phyloP scores from a whole-genome alignment of 2,888 invertebrate species.

The Antheraea assamensis region DNA sequence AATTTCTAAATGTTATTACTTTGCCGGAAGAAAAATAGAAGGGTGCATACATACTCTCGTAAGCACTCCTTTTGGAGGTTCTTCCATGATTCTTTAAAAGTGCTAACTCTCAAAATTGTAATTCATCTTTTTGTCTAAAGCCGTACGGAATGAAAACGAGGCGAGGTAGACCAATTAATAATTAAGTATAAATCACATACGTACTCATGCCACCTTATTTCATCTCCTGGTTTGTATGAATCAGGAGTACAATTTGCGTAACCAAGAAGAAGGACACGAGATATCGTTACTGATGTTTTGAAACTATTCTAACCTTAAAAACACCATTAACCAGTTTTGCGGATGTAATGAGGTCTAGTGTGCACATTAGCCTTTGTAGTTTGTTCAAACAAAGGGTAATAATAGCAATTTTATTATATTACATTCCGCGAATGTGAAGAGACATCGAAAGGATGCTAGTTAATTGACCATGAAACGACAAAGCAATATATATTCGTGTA shows the following conservation, averaged over 20 bases:
- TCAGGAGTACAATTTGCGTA: background rate
- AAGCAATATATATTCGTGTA: background rate
- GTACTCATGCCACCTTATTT: no score
- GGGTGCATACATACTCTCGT: no score
- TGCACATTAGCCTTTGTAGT: slow-evolving; percentile 8
- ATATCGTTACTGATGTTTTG: background rate
- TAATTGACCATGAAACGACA: background rate
- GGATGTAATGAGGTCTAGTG: slow-evolving; percentile 15
- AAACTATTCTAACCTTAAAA: background rate
- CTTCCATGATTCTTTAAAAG: no score
- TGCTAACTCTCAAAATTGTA: no score
- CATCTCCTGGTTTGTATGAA: no score
- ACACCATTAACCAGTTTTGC: slow-evolving; percentile 13
- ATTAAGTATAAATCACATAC: no score
- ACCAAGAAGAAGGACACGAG: background rate
- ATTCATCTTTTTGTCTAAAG: no score
- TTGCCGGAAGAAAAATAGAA: no score
- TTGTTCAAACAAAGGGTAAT: slow-evolving; percentile 9
- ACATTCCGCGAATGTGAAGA: background rate
- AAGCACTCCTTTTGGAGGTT: no score
- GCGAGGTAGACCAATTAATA: no score
- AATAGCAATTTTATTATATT: slow-evolving; percentile 4
- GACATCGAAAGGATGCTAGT: background rate
- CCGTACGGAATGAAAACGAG: no score
- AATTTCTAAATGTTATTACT: no score